phyloP scores from a whole-genome alignment of 2,113 vertebrate species.

The Rallus limicola region DNA sequence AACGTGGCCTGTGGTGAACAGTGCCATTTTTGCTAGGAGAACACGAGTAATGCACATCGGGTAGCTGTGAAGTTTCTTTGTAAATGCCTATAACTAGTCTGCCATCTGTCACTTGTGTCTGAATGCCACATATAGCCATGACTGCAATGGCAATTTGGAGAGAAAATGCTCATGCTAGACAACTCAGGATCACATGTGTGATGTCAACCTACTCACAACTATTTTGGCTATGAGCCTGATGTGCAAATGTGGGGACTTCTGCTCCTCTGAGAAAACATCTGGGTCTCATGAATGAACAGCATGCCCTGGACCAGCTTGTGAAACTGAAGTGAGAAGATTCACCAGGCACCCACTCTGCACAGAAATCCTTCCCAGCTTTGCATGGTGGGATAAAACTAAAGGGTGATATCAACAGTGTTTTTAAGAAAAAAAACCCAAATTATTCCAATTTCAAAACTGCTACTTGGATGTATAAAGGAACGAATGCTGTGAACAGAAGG shows the following conservation, averaged over 20 bases:
- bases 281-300: neutral
- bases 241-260: neutral
- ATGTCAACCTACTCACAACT: neutral
- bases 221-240: neutral
- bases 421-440: neutral
- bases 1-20: neutral
- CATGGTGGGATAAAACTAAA: neutral
- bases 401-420: neutral
- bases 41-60: neutral
- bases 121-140: neutral
- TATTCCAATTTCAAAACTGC: neutral
- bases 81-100: neutral
- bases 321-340: neutral
- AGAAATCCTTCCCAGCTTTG: neutral
- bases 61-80: neutral
- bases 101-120: neutral
- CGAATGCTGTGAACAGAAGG: neutral
- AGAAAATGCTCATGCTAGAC: neutral
- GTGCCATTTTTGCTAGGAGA: rapidly evolving
- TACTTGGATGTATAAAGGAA: neutral
- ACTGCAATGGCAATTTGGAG: neutral
- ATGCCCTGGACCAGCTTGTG: neutral
- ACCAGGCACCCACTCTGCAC: neutral
- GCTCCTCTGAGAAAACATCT: neutral
- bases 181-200: neutral